Evolutionary conservation across 2,797 vertebrate species (phyloP), one percentile per base, ranked within the genome.

Genomic region (Falco cherrug): DNA sequence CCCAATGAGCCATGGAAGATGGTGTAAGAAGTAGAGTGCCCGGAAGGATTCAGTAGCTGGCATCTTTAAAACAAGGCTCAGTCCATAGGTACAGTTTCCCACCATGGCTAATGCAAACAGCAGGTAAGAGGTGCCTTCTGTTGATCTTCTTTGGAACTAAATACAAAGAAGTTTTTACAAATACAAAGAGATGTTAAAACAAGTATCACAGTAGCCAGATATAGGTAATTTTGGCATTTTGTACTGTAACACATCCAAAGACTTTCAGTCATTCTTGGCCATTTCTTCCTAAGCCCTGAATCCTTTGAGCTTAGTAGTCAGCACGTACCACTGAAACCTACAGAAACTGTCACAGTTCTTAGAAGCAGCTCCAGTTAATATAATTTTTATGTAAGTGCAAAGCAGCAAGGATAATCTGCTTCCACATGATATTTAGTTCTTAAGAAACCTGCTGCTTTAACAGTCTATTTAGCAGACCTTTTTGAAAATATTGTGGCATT

Each of bases 1-100:
- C 80, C 97, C 98, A 33, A 98, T 97, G 51, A 98, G 95, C 98
- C 98, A 98, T 25, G 98, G 97, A 87, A 98, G 95, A 91, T 98
- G 98, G 89, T 98, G 97, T 69, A 97, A 57, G 84, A 98, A 97
- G 95, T 97, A 98, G 39, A 86, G 81, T 31, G 77, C 93, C 64
- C 37, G 92, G 78, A 94, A 96, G 41, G 94, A 93, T 67, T 85
- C 65, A 20, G 97, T 54, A 16, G 97, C 85, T n/a, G 97, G 98
- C 54, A 97, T 96, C 84, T 98, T 98, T 77, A 98, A 92, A 18
- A 98, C 92, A 74, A 98, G 86, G 33, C 97, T 98, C 80, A 98
- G 82, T 6, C 97, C 98, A 2, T 98, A 98, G 0, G 96, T 98
- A 13, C 93, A 96, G 54, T 98, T 99, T 48, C 98, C 98, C 97